Evolutionary conservation across 2,888 invertebrate species (phyloP), one percentile per base, ranked within the genome.

Genomic region (Boloria selene): DNA sequence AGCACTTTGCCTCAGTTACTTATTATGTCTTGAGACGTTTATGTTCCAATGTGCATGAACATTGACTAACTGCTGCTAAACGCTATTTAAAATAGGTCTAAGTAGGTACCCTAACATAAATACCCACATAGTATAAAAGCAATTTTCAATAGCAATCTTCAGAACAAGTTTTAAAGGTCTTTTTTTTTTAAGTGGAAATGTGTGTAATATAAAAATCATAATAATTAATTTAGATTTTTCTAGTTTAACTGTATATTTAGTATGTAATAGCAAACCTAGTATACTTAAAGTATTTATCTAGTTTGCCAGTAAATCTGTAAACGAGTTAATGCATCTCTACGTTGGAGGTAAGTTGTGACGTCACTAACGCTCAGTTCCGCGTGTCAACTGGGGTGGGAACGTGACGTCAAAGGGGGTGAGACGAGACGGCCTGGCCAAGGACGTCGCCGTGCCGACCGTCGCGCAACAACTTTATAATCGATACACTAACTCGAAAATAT

Each of bases 401-500:
- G 85, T 88, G 88, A 88, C 89, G 90, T 89, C 86, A 87, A 74
- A 76, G 78, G 75, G 81, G 81, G 78, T 77, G 76, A 74, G 80
- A 83, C 86, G 85, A 85, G 83, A 73, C 79, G 72, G 82, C 82
- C 79, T 82, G 84, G 87, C 90, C 91, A 91, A 91, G 91, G 91
- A 85, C 91, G 90, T 90, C 90, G 84, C 89, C 89, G 79, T 84
- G 90, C 88, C 90, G 89, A 90, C 90, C 80, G 85, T 77, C 85
- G 83, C 87, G 88, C 85, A 85, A 89, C 89, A 90, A 82, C 84
- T 82, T 70, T 77, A 75, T 78, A 88, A 91, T 91, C 91, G 84
- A 91, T 91, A 90, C 60, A 52, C 65, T 54, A 53, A 66, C 70
- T 70, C 47, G 51, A 65, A 61, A 54, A 66, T 42, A 69, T 56